Evolutionary conservation across 1,140 invertebrate species (phyloP).

Genomic region (Listronotus bonariensis): DNA sequence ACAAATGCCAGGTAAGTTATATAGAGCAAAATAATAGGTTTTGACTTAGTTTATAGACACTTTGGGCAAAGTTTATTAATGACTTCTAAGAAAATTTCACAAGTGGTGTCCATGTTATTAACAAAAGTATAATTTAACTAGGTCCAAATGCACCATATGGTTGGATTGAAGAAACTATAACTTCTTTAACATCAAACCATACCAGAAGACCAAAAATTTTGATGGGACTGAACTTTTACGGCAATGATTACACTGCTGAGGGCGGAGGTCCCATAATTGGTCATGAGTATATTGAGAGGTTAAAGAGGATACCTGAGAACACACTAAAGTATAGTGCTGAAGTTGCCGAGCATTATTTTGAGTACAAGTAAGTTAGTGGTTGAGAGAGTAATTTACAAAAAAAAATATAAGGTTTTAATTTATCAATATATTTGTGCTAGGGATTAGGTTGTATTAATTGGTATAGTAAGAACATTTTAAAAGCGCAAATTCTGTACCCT

Average conservation of each 20-base stretch:
- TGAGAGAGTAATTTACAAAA: not conserved
- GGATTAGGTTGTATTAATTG: too few relatives aligned
- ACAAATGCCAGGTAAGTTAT: constrained; percentile 69
- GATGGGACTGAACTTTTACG: constrained; percentile 93
- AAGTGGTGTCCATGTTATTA: too few relatives aligned
- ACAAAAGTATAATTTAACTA: constrained; percentile 43
- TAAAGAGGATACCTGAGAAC: constrained; percentile 69
- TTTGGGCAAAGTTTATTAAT: constrained; percentile 2
- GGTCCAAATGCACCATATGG: constrained; percentile 84
- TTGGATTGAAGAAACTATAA: constrained; percentile 82
- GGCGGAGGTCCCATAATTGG: constrained; percentile 79
- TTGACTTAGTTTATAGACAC: constrained; percentile 1
- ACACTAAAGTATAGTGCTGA: constrained; percentile 78
- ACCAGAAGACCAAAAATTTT: constrained; percentile 77
- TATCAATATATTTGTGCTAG: too few relatives aligned
- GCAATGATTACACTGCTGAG: constrained; percentile 81
- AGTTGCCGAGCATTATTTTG: constrained; percentile 83
- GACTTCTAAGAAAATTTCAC: not conserved
- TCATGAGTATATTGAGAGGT: constrained; percentile 72
- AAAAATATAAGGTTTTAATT: not conserved
- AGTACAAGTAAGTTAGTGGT: constrained; percentile 73
- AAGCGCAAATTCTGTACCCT: too few relatives aligned
- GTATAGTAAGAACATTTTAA: too few relatives aligned
- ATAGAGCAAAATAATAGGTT: constrained; percentile 36
- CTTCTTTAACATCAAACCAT: constrained; percentile 69